Evolutionary conservation across 2,113 vertebrate genomes (phyloP), one percentile per base, ranked within the genome.

Genomic region (Felis catus): DNA sequence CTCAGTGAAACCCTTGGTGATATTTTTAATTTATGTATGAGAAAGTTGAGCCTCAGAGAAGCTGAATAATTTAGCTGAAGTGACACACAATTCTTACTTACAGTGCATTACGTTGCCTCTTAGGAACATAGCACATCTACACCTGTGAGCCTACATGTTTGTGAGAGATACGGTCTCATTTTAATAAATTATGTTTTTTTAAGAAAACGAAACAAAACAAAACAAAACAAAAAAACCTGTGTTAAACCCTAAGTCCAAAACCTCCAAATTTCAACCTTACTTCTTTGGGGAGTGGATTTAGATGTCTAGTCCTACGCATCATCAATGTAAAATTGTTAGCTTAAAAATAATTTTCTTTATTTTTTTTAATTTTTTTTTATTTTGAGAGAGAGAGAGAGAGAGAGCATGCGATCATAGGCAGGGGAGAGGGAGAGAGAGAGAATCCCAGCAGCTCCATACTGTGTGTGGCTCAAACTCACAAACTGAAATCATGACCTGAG

Each of bases 31-130:
- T 78, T 94, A 83, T 80, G 70, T 36, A 5, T 70, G 70, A 94
- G 92, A 83, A 96, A 83, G 31, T 39, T 73, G 88, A 97, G 61
- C 84, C 78, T 41, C 45, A 88, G 70, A 48, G 84, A 89, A 73
- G 36, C 83, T 89, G 45, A 92, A 71, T 82, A 48, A 94, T 94
- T 89, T 61, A 61, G 83, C 95, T 84, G 23, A 41, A 79, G 88
- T 79, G 89, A 78, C 5, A 53, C 82, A 94, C 31, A 53, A 48
- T 55, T 65, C 36, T 84, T 55, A 89, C 19, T 15, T 63, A 84
- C 29, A 48, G 1, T 39, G 68, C 41, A 27, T 79, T 27, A 45
- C 6, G 11, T 48, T 65, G 55, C 51, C 68, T 83, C 48, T 91
- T 45, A 36, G 48, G 36, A 55, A 58, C 27, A 7, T 33, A 63